A percentile compares a stretch with the other conserved stretches of the same genome.
Evolutionary conservation across 2,888 invertebrate species (phyloP).

Genomic region (Parapristionchus giblindavisi): DNA sequence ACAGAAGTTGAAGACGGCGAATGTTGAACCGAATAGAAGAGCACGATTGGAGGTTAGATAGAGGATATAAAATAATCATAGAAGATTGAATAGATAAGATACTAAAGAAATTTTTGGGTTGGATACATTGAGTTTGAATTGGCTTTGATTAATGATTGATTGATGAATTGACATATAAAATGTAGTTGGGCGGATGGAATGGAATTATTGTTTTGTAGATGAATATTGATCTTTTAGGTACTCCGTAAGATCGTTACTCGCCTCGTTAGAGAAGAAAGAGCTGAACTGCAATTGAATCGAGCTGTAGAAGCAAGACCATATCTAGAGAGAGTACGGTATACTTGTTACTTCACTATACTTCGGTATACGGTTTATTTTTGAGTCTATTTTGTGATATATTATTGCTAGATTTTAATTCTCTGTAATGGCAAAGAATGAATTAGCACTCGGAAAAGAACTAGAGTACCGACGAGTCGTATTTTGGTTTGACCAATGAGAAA

Average conservation of each 20-base stretch:
- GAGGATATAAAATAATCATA: not conserved
- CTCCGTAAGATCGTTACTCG: slow-evolving; percentile 64
- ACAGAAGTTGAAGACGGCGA: slow-evolving; percentile 62
- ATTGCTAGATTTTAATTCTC: not conserved
- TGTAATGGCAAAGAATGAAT: too few species aligned
- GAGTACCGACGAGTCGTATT: too few species aligned
- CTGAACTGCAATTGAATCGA: slow-evolving; percentile 65
- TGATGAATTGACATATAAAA: too few species aligned
- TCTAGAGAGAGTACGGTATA: slow-evolving; percentile 54
- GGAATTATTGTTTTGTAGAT: not conserved
- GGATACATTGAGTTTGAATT: too few species aligned
- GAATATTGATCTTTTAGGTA: slow-evolving; percentile 49
- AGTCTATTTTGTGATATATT: not conserved
- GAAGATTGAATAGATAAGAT: too few species aligned
- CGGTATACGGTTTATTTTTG: not conserved
- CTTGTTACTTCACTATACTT: not conserved
- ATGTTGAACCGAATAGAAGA: slow-evolving; percentile 52
- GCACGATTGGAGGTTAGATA: slow-evolving; percentile 49
- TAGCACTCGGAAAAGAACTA: too few species aligned
- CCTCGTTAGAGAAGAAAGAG: slow-evolving; percentile 65
- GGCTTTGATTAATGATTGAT: too few species aligned
- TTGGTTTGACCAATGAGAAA: too few species aligned
- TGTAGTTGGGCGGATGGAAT: too few species aligned
- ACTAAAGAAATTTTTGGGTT: too few species aligned
- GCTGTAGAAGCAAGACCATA: slow-evolving; percentile 68